These are phyloP conservation scores for Squalus acanthias DNA, from an alignment of 2,797 vertebrate genomes.

Conservation along the genomic window DNA sequence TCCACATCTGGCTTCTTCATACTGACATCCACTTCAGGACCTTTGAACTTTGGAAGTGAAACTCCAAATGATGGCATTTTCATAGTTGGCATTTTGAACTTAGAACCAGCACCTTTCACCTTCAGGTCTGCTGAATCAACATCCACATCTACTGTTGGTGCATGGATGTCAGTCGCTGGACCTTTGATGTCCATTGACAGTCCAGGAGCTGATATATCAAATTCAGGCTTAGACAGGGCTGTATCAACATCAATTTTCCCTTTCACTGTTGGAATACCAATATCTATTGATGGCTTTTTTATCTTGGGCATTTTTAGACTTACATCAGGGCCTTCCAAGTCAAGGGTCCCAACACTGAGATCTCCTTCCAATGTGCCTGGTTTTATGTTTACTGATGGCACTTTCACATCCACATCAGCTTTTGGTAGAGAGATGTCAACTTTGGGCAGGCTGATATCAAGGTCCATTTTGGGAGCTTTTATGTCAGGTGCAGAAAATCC, in stretches of 20 bases:
- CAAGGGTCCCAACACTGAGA: background rate
- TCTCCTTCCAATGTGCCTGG: background rate
- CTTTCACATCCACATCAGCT: too few relatives aligned
- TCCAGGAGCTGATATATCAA: background rate
- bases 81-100: background rate
- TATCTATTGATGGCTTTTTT: conserved; percentile 26
- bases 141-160: conserved; percentile 38
- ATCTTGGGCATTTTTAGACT: background rate
- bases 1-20: conserved; percentile 18
- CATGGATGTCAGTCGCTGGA: background rate
- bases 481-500: too few relatives aligned
- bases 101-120: background rate
- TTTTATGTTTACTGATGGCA: too few relatives aligned
- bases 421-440: conserved; percentile 33
- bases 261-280: conserved; percentile 42
- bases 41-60: background rate
- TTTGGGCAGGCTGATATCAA: too few relatives aligned
- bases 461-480: too few relatives aligned
- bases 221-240: background rate
- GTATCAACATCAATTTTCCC: conserved; percentile 5
- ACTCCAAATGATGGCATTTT: conserved; percentile 39
- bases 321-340: background rate
- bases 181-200: background rate
- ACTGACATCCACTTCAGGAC: background rate
- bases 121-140: conserved; percentile 18